Percentiles rank a stretch among this genome's conserved stretches.
phyloP scores from a whole-genome alignment of 2,797 vertebrate species.

The Acanthornis magna region DNA sequence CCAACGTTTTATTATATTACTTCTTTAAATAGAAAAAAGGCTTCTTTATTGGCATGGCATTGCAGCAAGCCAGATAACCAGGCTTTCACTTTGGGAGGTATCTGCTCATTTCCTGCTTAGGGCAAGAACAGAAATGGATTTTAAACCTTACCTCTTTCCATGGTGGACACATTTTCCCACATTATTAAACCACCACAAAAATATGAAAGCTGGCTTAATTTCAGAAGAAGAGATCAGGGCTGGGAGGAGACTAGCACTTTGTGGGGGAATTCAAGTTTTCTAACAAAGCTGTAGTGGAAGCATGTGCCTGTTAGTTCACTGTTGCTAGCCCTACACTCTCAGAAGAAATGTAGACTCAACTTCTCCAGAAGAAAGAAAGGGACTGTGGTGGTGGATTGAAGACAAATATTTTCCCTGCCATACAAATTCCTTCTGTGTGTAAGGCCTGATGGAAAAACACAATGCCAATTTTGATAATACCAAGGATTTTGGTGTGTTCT shows the following conservation, averaged over 20 bases:
- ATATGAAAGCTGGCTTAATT: background rate
- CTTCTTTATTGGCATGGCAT: conserved; percentile 29
- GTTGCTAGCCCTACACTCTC: background rate
- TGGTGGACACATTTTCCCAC: background rate
- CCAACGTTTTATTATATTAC: conserved; percentile 61
- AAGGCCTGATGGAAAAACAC: background rate
- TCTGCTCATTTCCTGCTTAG: conserved; percentile 25
- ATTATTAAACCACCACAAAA: background rate
- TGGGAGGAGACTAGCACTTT: background rate
- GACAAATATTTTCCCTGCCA: background rate
- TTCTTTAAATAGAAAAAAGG: conserved; percentile 58
- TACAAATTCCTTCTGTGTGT: background rate
- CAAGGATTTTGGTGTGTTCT: background rate
- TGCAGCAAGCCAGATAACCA: conserved; percentile 22
- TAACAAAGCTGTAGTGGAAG: background rate
- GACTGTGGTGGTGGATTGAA: background rate
- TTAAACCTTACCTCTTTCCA: background rate
- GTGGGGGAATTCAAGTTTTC: background rate
- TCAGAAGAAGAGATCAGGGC: background rate
- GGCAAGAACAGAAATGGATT: conserved; percentile 5
- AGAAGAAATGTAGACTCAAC: background rate
- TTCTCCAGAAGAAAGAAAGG: background rate
- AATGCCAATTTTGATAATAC: background rate
- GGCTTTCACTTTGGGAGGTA: conserved; percentile 19
- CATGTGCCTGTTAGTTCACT: background rate